Evolutionary conservation across 1,140 invertebrate genomes (phyloP).

Genomic region (Phymorhynchus buccinoides): DNA sequence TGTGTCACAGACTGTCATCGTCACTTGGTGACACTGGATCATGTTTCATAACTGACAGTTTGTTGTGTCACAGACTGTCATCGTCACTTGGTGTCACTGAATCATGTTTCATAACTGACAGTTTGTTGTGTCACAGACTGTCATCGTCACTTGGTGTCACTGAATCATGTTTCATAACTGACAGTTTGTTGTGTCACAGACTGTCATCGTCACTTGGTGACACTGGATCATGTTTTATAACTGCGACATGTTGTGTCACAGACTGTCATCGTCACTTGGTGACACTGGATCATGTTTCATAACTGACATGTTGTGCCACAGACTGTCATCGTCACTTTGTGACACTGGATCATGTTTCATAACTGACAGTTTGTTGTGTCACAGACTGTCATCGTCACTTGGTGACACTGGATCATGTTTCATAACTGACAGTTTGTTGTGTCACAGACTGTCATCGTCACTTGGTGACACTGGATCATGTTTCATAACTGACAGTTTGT

Average conservation of each 20-base stretch:
- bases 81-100: not conserved
- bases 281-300: too few relatives aligned
- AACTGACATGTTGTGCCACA: not conserved
- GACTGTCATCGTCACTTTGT: not conserved
- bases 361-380: too few relatives aligned
- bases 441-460: not conserved
- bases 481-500: too few relatives aligned
- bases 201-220: not conserved
- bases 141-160: too few relatives aligned
- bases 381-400: too few relatives aligned
- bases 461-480: too few relatives aligned
- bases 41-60: too few relatives aligned
- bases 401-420: not conserved
- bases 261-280: not conserved
- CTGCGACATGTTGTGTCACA: not conserved
- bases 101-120: constrained; percentile 5
- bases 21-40: not conserved
- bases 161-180: too few relatives aligned
- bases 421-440: not conserved
- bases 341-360: too few relatives aligned
- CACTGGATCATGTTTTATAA: not conserved
- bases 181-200: not conserved
- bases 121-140: not conserved
- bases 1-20: not conserved
- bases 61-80: too few relatives aligned